Evolutionary conservation across 2,113 vertebrate species (phyloP).

Genomic region (Potamarius usumacintae): DNA sequence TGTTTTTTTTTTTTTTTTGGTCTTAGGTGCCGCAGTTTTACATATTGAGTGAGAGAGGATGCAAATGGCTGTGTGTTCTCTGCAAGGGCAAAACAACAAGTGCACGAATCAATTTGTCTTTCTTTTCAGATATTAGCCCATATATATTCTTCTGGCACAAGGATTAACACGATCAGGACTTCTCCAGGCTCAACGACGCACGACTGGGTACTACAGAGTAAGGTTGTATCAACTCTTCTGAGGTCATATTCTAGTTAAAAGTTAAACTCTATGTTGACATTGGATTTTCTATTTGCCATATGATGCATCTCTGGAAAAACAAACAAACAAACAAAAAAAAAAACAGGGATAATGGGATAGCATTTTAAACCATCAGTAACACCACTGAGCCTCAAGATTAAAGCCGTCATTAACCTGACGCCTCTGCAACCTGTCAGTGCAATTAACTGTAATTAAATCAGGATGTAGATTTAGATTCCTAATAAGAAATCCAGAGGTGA

Average conservation of each 20-base stretch:
- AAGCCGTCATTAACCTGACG: no score
- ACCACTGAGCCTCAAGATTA: background rate
- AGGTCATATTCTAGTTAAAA: conserved; percentile 24
- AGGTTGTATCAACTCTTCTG: background rate
- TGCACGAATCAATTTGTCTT: background rate
- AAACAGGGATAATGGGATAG: background rate
- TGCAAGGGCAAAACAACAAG: conserved; percentile 8
- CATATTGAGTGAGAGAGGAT: conserved; percentile 30
- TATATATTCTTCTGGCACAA: background rate
- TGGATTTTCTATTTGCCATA: background rate
- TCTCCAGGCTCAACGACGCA: background rate
- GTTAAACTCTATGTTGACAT: conserved; percentile 15
- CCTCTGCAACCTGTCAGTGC: background rate
- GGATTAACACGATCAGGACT: background rate
- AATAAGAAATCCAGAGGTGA: background rate
- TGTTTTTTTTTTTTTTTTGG: background rate
- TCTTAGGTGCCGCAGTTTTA: background rate
- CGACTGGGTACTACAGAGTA: background rate
- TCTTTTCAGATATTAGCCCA: background rate
- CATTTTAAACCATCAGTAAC: background rate
- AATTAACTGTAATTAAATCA: background rate
- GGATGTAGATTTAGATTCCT: background rate
- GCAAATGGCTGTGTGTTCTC: conserved; percentile 27
- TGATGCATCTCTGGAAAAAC: background rate
- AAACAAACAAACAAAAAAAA: no score